Evolutionary conservation across 1,140 invertebrate species (phyloP).

Genomic region (Bombus impatiens): DNA sequence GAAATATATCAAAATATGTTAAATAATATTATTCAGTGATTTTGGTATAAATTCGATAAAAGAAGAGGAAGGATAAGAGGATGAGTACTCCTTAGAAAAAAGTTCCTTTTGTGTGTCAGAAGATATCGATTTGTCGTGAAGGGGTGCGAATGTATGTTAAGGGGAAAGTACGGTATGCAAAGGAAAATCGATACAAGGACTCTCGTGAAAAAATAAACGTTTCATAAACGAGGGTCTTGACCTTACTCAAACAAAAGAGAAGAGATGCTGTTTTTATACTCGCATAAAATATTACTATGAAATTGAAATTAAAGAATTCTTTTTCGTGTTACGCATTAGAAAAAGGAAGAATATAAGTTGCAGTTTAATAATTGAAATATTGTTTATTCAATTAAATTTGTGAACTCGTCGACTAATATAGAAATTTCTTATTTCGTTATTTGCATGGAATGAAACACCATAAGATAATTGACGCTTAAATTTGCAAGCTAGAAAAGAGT

Average conservation of each 20-base stretch:
- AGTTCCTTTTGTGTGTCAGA: background rate
- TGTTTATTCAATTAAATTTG: background rate
- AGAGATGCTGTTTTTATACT: background rate
- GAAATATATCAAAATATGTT: background rate
- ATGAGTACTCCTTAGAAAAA: background rate
- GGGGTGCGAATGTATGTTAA: background rate
- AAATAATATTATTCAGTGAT: background rate
- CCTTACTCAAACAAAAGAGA: background rate
- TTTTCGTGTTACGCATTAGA: background rate
- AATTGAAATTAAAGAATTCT: background rate
- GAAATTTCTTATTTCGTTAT: background rate
- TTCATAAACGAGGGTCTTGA: background rate
- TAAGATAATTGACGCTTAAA: background rate
- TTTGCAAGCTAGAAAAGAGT: background rate
- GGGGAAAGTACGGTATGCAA: background rate
- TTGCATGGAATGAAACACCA: background rate
- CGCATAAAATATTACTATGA: background rate
- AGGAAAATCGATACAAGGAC: background rate
- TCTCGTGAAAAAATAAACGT: background rate
- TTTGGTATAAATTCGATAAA: background rate
- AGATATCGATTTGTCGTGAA: background rate
- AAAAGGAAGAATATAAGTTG: background rate
- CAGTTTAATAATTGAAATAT: background rate
- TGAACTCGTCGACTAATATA: background rate
- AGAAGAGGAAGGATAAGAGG: background rate